Base-by-base conservation (phyloP, 1,140 invertebrate species). In the Halictus rubicundus region DNA sequence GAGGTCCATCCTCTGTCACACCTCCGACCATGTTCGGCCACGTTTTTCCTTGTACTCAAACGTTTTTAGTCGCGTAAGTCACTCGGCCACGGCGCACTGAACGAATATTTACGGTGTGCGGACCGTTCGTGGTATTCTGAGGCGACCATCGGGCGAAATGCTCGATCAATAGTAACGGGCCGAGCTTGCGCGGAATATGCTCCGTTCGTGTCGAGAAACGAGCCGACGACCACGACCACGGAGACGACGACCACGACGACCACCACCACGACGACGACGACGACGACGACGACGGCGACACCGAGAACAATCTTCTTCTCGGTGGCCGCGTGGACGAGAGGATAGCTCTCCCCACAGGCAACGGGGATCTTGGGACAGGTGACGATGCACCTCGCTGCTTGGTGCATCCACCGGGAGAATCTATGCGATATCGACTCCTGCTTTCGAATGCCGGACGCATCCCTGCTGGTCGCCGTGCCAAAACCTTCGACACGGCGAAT, bases 1-100 rank as follows among this genome's bases (percentile, higher is more conserved):
- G 83, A 37, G 91, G 90, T 78, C 91, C 91, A 81, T 91, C 91
- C 74, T 91, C 91, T 46, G 88, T 82, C 63, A 87, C 81, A 73
- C 85, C 87, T 49, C 70, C 83, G 83, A 90, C 89, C 90, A 91
- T 92, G 80, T 87, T 90, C 61, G 78, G 87, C 59, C 78, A 78
- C 75, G 66, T 57, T 82, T 68, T 19, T 49, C 52, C 42, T 49
- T 23, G 63, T 57, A 23, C 60, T 69, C 37, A 27, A 25, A 60
- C 68, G 63, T 27, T 74, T 86, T 82, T 82, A 72, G 72, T 49
- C 68, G 84, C 80, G 71, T 69, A 60, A 73, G 65, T 80, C 63
- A 63, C 59, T 76, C 77, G 37, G 74, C 59, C 70, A 85, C 83
- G 68, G 39, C 71, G 77, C 80, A 63, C 83, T 66, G 57, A 57